Percentiles rank a stretch among this genome's conserved stretches.
phyloP scores from a whole-genome alignment of 2,797 vertebrate species.

The Cynodonichthys magdalenae region DNA sequence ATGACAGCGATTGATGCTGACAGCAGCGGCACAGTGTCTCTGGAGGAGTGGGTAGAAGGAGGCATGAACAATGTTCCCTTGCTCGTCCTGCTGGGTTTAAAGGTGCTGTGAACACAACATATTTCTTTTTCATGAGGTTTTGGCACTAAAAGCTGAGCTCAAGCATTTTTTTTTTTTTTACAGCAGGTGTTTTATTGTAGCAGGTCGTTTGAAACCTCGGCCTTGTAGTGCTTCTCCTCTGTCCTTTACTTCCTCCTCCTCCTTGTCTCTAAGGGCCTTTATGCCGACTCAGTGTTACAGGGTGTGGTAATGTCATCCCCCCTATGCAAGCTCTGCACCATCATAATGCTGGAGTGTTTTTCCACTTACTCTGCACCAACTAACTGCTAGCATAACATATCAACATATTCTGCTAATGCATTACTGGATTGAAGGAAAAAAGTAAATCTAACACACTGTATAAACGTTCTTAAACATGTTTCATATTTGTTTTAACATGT shows the following conservation, averaged over 20 bases:
- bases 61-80: constrained; percentile 92
- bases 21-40: constrained; percentile 89
- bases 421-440: neutral
- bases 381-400: constrained; percentile 19
- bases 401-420: neutral
- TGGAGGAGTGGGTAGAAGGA: constrained; percentile 91
- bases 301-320: constrained; percentile 62
- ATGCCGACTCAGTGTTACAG: constrained; percentile 62
- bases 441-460: neutral
- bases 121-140: constrained; percentile 11
- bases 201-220: constrained; percentile 27
- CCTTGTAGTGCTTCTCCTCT: constrained; percentile 23
- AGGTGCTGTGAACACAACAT: constrained; percentile 65
- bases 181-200: constrained; percentile 32
- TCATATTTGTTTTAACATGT: neutral
- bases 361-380: constrained; percentile 52
- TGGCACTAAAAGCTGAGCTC: neutral
- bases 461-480: neutral
- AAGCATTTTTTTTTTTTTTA: constrained; percentile 35
- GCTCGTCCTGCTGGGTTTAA: constrained; percentile 90
- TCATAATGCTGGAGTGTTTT: constrained; percentile 49
- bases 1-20: constrained; percentile 93
- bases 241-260: constrained; percentile 45
- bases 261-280: constrained; percentile 14
- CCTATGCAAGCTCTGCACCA: constrained; percentile 52